Conservation (phyloP, 2,888 invertebrate species). For the Macroteleia sp. region DNA sequence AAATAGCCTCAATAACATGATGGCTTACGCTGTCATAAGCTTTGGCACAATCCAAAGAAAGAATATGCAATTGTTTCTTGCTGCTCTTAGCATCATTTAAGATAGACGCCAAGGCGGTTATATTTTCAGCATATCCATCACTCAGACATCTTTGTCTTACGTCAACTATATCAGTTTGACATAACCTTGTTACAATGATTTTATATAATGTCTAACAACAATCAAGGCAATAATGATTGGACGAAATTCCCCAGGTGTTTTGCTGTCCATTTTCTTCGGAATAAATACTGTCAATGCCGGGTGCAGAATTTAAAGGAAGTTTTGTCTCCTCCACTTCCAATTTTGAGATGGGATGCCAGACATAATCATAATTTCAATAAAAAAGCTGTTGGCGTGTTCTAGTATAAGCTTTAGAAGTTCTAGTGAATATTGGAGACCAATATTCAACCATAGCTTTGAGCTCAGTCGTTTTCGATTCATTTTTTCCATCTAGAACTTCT, state of each 20-base stretch:
- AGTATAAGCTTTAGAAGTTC: too few species aligned
- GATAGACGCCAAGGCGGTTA: constrained; percentile 48
- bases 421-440: constrained; percentile 13
- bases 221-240: too few species aligned
- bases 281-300: too few species aligned
- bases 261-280: too few species aligned
- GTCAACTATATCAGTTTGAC: constrained; percentile 57
- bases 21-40: constrained; percentile 81
- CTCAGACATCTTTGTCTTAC: constrained; percentile 61
- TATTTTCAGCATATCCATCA: constrained; percentile 68
- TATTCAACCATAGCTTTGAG: constrained; percentile 12
- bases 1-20: constrained; percentile 70
- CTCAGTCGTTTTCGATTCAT: constrained; percentile 16
- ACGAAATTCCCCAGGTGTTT: too few species aligned
- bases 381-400: too few species aligned
- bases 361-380: too few species aligned
- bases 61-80: constrained; percentile 76
- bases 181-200: too few species aligned
- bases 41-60: constrained; percentile 82
- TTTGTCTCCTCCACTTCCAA: too few species aligned
- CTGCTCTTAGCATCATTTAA: constrained; percentile 66
- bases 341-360: too few species aligned
- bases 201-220: too few species aligned
- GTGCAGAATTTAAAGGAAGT: too few species aligned
- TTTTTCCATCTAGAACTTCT: constrained; percentile 40